These are phyloP conservation scores for Herpetotheres cachinnans DNA, from an alignment of 2,113 vertebrate genomes.

Conservation along the genomic window DNA sequence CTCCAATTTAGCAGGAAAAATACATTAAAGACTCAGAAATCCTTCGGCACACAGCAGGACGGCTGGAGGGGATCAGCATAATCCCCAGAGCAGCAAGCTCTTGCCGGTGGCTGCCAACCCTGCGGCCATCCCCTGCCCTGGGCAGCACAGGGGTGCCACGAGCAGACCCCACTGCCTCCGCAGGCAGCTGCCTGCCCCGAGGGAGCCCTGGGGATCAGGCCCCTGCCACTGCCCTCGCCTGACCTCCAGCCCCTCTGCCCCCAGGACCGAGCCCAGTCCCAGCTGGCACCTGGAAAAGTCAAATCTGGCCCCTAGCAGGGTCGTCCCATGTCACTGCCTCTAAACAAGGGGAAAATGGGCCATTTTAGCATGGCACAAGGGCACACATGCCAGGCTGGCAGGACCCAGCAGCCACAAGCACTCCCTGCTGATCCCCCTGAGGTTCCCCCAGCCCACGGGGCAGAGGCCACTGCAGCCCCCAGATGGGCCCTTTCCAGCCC, in stretches of 20 bases:
- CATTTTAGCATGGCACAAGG: not conserved
- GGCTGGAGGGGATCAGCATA: not conserved
- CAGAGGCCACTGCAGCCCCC: not conserved
- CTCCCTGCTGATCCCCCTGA: fast-evolving
- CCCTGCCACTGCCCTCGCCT: fast-evolving
- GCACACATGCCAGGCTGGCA: not conserved
- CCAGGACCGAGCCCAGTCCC: not conserved
- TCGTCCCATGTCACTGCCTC: not conserved
- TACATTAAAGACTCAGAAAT: not conserved
- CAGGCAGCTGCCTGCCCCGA: not conserved
- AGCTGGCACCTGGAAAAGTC: not conserved
- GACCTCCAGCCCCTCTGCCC: not conserved
- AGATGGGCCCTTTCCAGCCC: not conserved
- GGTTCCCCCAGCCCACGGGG: fast-evolving
- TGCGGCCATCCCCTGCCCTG: fast-evolving
- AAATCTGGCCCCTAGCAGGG: not conserved
- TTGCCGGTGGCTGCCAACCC: not conserved
- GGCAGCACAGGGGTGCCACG: fast-evolving
- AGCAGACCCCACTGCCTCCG: not conserved
- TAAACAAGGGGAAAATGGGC: fast-evolving
- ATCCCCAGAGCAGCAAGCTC: not conserved
- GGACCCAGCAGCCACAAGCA: fast-evolving
- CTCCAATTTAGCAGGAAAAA: slow-evolving; percentile 6
- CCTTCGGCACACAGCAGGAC: not conserved
- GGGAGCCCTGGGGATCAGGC: fast-evolving